phyloP scores from a whole-genome alignment of 2,888 invertebrate species.

The Heteromurus nitidus region DNA sequence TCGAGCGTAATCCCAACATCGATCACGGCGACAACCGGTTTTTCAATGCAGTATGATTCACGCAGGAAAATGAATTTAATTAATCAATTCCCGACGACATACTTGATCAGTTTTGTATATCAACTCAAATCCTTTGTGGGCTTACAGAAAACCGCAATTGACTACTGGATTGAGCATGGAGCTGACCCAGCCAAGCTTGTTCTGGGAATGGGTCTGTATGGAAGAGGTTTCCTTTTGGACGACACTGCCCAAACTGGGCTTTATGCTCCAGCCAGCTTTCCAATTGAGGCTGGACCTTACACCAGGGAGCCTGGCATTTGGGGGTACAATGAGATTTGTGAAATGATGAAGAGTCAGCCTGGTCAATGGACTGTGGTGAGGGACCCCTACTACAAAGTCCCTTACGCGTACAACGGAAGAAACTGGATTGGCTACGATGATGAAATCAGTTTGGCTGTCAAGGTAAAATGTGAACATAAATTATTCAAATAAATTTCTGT shows the following conservation, averaged over 20 bases:
- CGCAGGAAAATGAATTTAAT: not conserved
- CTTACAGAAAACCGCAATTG: constrained; percentile 76
- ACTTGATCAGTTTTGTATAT: not conserved
- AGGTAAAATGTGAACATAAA: constrained; percentile 75
- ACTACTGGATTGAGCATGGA: constrained; percentile 79
- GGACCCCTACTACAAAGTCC: constrained; percentile 79
- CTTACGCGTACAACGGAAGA: constrained; percentile 79
- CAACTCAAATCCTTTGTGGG: not conserved
- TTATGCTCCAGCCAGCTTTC: constrained; percentile 78
- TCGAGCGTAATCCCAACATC: constrained; percentile 76
- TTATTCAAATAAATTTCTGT: not conserved
- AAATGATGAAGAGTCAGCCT: constrained; percentile 65
- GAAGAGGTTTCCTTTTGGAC: constrained; percentile 76
- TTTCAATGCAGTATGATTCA: constrained; percentile 76
- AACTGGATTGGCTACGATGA: constrained; percentile 86
- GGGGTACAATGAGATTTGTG: constrained; percentile 77
- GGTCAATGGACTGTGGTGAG: constrained; percentile 78
- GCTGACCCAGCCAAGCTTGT: constrained; percentile 81
- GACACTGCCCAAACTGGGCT: constrained; percentile 76
- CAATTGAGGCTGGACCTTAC: constrained; percentile 75
- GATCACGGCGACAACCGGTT: constrained; percentile 74
- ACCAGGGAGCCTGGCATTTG: constrained; percentile 75
- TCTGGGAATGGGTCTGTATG: constrained; percentile 84
- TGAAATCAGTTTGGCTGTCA: constrained; percentile 78
- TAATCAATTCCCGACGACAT: not conserved